Conservation (phyloP, 2,113 vertebrate species). For the Rhinoderma darwinii region DNA sequence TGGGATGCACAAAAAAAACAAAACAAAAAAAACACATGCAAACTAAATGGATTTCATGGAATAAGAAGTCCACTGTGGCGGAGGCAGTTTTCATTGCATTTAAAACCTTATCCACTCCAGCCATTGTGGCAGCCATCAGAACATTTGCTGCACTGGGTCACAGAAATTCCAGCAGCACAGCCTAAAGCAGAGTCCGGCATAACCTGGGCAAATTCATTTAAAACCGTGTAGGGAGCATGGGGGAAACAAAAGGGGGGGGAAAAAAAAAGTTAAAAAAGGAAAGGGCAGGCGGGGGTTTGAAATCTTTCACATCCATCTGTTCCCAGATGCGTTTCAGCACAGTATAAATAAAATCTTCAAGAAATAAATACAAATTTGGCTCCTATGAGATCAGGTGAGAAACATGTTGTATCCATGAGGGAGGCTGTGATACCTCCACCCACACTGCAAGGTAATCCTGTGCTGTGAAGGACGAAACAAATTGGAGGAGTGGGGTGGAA, state of each 20-base stretch:
- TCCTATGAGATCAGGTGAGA: slow-evolving; percentile 70
- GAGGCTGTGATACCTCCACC: slow-evolving; percentile 62
- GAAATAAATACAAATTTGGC: slow-evolving; percentile 77
- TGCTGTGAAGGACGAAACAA: slow-evolving; percentile 39
- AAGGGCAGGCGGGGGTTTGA: neutral
- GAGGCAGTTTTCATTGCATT: slow-evolving; percentile 5
- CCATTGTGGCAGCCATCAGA: neutral
- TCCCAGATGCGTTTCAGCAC: slow-evolving; percentile 37
- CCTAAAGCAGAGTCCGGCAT: slow-evolving; percentile 26
- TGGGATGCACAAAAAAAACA: neutral
- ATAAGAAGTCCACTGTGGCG: slow-evolving; percentile 1
- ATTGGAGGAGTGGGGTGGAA: slow-evolving; percentile 64
- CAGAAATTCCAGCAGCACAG: neutral
- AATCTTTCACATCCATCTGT: slow-evolving; percentile 21
- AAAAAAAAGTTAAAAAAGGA: neutral
- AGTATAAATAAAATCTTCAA: slow-evolving; percentile 76
- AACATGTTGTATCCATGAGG: slow-evolving; percentile 47
- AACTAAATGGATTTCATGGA: neutral
- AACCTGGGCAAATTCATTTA: slow-evolving; percentile 1
- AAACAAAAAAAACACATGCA: neutral
- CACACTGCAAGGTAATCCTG: slow-evolving; percentile 53
- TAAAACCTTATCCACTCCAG: neutral
- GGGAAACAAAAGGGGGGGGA: neutral
- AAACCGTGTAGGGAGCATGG: slow-evolving; percentile 3
- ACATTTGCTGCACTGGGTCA: neutral